A percentile compares a stretch with the other conserved stretches of the same genome.
phyloP scores from a whole-genome alignment of 2,888 invertebrate genomes.

The Trissolcus brochymenae region DNA sequence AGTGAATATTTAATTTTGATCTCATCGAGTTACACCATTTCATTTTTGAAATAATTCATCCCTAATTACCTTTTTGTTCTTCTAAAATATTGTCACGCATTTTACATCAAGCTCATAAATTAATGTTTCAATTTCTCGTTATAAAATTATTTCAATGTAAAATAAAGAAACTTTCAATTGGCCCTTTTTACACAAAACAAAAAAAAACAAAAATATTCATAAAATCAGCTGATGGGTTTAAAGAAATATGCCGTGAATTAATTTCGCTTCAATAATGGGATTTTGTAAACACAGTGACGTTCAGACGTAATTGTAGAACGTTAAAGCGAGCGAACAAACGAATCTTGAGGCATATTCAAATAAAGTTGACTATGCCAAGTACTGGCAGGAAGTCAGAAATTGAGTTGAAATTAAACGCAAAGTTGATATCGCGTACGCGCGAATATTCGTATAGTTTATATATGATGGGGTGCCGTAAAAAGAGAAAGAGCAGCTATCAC shows the following conservation, averaged over 20 bases:
- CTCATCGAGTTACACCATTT: conserved; percentile 25
- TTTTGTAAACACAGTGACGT: conserved; percentile 20
- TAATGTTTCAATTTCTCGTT: too few species aligned
- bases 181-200: too few species aligned
- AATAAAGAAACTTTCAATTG: too few species aligned
- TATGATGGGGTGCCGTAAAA: conserved; percentile 62
- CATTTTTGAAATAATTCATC: not conserved
- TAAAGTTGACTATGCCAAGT: conserved; percentile 37
- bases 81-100: too few species aligned
- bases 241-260: too few species aligned
- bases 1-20: conserved; percentile 22
- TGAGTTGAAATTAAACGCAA: conserved; percentile 43
- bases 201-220: too few species aligned
- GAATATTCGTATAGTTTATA: conserved; percentile 59
- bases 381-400: conserved; percentile 33
- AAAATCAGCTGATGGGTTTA: too few species aligned
- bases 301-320: conserved; percentile 22
- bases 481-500: conserved; percentile 32
- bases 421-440: conserved; percentile 34
- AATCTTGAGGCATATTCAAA: conserved; percentile 54
- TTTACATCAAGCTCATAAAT: too few species aligned
- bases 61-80: too few species aligned
- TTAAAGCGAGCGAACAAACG: conserved; percentile 26
- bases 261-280: not conserved
- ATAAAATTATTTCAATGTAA: too few species aligned